phyloP scores from a whole-genome alignment of 2,888 invertebrate genomes.

The Marasmarcha lunaedactyla region DNA sequence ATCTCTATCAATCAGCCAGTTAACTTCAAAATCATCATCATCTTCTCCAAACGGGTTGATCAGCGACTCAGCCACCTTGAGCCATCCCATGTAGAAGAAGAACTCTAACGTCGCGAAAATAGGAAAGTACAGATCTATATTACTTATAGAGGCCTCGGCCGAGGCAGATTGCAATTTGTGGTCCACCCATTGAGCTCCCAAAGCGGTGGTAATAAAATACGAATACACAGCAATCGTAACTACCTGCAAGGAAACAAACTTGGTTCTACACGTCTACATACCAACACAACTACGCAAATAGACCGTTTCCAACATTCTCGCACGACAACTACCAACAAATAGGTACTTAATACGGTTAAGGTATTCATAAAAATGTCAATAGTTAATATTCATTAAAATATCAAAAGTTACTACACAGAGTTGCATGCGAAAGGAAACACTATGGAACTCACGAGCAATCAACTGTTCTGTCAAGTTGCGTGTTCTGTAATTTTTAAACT shows the following conservation, averaged over 20 bases:
- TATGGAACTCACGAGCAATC: too few species aligned
- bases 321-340: too few species aligned
- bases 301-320: too few species aligned
- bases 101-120: conserved; percentile 91
- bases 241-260: conserved; percentile 59
- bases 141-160: conserved; percentile 53
- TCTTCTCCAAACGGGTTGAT: conserved; percentile 95
- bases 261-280: too few species aligned
- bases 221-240: conserved; percentile 94
- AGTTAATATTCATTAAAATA: too few species aligned
- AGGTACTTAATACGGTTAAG: too few species aligned
- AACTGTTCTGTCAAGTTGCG: too few species aligned
- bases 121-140: conserved; percentile 89
- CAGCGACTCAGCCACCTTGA: conserved; percentile 90
- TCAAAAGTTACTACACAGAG: too few species aligned
- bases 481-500: too few species aligned
- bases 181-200: conserved; percentile 91
- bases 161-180: conserved; percentile 45
- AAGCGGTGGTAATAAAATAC: conserved; percentile 88
- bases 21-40: conserved; percentile 92
- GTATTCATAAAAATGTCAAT: too few species aligned
- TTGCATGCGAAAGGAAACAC: too few species aligned
- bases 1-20: conserved; percentile 94
- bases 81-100: conserved; percentile 91
- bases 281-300: too few species aligned